Evolutionary conservation across 2,797 vertebrate genomes (phyloP).

Genomic region (Alfaro cultratus): DNA sequence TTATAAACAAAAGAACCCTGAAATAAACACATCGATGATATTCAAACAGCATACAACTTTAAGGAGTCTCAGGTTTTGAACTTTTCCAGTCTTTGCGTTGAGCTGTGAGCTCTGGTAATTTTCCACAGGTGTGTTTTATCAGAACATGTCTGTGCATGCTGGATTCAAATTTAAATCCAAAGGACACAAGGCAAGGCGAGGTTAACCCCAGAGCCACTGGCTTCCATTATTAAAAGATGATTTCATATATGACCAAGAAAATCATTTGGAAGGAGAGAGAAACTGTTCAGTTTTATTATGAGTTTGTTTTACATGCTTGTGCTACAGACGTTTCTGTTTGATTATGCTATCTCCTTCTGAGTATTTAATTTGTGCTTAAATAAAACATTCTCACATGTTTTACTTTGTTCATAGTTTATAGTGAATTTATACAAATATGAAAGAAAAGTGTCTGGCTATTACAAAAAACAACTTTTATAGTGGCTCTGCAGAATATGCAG

Average conservation of each 20-base stretch:
- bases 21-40: neutral
- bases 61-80: neutral
- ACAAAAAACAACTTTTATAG: neutral
- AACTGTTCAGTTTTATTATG: neutral
- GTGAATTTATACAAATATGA: too few relatives aligned
- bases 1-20: neutral
- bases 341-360: neutral
- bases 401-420: too few relatives aligned
- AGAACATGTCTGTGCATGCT: slow-evolving; percentile 23
- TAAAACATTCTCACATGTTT: too few relatives aligned
- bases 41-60: neutral
- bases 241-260: neutral
- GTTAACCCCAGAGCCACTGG: neutral
- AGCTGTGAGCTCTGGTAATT: slow-evolving; percentile 20
- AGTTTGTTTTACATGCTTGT: neutral
- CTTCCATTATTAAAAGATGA: neutral
- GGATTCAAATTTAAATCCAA: neutral
- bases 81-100: neutral
- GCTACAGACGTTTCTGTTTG: neutral
- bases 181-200: neutral
- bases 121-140: slow-evolving; percentile 36
- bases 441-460: too few relatives aligned
- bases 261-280: neutral
- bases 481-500: neutral
- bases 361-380: neutral